Percentiles rank a stretch among this genome's conserved stretches.
phyloP scores from a whole-genome alignment of 2,113 vertebrate genomes.

The Oreochromis tanganicae region DNA sequence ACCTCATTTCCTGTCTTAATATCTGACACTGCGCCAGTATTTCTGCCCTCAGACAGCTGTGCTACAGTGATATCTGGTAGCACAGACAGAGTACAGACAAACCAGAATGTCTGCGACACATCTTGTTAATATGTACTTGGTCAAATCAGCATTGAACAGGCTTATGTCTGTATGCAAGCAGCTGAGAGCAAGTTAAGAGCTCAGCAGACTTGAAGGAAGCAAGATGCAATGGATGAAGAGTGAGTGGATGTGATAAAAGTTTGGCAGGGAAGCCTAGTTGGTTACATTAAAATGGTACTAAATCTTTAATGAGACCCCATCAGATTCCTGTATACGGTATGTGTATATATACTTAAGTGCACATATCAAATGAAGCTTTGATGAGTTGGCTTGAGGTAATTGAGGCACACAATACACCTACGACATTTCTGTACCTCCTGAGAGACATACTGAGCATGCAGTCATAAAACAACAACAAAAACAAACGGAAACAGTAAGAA shows the following conservation, averaged over 20 bases:
- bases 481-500: neutral
- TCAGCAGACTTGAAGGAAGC: slow-evolving; percentile 6
- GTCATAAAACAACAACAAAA: neutral
- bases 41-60: slow-evolving; percentile 21
- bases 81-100: neutral
- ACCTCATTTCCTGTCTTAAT: slow-evolving; percentile 54
- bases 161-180: neutral
- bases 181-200: neutral
- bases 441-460: neutral
- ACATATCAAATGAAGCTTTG: slow-evolving; percentile 31
- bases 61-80: neutral
- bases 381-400: slow-evolving; percentile 26
- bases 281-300: slow-evolving; percentile 60
- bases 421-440: neutral
- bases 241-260: slow-evolving; percentile 17
- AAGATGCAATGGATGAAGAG: slow-evolving; percentile 20
- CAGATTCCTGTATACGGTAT: slow-evolving; percentile 28
- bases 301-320: slow-evolving; percentile 65
- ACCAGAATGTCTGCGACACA: slow-evolving; percentile 5
- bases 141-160: neutral
- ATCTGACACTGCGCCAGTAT: slow-evolving; percentile 9
- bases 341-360: slow-evolving; percentile 46
- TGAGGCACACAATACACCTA: slow-evolving; percentile 21
- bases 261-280: slow-evolving; percentile 33
- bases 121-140: neutral